Conservation (phyloP, 1,140 invertebrate species). For the Spodoptera litura region DNA sequence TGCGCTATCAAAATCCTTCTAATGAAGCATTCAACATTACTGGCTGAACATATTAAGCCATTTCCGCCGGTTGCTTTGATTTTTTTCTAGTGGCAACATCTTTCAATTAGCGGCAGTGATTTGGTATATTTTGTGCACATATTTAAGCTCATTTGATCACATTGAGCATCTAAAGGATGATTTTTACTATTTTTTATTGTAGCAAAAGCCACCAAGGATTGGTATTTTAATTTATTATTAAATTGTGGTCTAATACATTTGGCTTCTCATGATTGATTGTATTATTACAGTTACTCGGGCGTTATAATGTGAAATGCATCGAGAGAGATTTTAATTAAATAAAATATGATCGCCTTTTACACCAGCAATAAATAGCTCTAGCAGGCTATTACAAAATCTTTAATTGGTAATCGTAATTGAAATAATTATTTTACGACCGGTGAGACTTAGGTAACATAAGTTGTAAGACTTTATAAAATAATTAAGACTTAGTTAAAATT, state of each 20-base stretch:
- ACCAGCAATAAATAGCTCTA: not conserved
- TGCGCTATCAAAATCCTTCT: conserved; percentile 68
- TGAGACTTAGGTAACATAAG: too few relatives aligned
- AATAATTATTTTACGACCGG: too few relatives aligned
- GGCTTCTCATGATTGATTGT: not conserved
- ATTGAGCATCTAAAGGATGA: conserved; percentile 57
- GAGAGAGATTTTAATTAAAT: conserved; percentile 19
- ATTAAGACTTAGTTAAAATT: too few relatives aligned
- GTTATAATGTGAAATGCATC: not conserved
- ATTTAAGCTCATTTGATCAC: conserved; percentile 61
- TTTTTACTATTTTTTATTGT: conserved; percentile 15
- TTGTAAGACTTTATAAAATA: too few relatives aligned
- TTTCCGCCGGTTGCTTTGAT: conserved; percentile 72
- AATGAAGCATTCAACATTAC: conserved; percentile 62
- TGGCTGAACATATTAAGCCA: conserved; percentile 56
- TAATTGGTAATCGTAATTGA: too few relatives aligned
- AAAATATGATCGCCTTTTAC: not conserved
- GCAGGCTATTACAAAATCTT: too few relatives aligned
- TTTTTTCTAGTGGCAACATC: conserved; percentile 59
- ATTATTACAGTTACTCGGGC: not conserved
- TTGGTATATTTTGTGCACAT: conserved; percentile 64
- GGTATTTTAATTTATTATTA: conserved; percentile 6
- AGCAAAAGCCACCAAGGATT: conserved; percentile 16
- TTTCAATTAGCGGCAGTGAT: conserved; percentile 74
- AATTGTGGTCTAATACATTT: not conserved